These are phyloP conservation scores for crab-eating macaque (Macaca fascicularis) DNA, from an alignment of 2,113 vertebrate genomes.

Conservation along the genomic window DNA sequence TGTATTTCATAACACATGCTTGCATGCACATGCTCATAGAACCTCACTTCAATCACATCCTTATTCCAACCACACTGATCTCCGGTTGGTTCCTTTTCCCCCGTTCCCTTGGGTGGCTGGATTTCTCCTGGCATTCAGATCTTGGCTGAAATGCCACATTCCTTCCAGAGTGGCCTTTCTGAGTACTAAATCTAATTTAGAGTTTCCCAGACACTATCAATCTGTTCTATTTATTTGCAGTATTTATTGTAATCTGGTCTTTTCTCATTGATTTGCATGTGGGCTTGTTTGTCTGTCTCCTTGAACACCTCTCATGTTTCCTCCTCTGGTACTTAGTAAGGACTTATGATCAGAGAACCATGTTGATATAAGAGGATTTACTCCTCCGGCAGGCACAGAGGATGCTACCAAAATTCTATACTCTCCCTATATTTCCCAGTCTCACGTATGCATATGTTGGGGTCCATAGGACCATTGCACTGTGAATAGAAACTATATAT, in stretches of 20 bases:
- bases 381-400: neutral
- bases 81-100: neutral
- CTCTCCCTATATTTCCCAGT: neutral
- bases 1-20: neutral
- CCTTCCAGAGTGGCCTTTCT: neutral
- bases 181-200: neutral
- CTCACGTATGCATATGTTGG: neutral
- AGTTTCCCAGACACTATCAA: neutral
- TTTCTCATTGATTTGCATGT: neutral
- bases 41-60: neutral
- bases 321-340: no score
- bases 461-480: no score
- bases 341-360: neutral
- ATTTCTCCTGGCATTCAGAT: neutral
- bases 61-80: neutral
- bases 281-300: neutral
- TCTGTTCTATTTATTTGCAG: neutral
- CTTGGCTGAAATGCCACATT: neutral
- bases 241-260: neutral
- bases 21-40: neutral
- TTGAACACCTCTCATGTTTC: neutral
- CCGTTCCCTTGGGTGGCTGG: no score
- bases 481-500: rapidly evolving
- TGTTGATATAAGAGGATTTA: neutral
- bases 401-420: neutral